Evolutionary conservation across 2,113 vertebrate genomes (phyloP), one percentile per base, ranked within the genome.

Genomic region (Mohoua ochrocephala): DNA sequence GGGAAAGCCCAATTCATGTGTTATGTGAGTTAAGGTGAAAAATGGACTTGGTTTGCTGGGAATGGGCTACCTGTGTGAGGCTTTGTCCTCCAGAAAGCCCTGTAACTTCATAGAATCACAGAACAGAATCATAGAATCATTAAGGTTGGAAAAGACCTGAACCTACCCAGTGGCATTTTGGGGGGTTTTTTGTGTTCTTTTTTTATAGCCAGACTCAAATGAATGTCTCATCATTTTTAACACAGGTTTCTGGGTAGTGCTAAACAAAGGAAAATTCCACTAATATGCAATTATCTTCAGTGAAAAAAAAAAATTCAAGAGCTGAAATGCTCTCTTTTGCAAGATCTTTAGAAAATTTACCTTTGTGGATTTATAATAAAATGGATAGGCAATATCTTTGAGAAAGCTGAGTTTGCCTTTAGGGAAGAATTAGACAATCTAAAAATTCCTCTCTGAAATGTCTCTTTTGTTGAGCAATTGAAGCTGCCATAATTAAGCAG

Each of bases 401-500:
- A 94, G 81, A 87, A 95, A 96, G 49, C 64, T 49, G 56, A 67
- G 21, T 88, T 91, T 91, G 75, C 53, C 94, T 60, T 73, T 68
- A 59, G 89, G 87, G 82, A 93, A 93, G 56, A 75, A 81, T 69
- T 79, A 92, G 27, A 11, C 57, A 84, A 79, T 71, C 37, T 69
- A 89, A 94, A 97, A 95, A 93, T 87, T 83, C 35, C 30, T 83
- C 84, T 95, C 69, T 73, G 61, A 95, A 91, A 96, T 61, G 39
- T 94, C 76, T 95, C 91, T 95, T 94, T 83, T 87, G 92, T 91
- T 92, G 77, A 95, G 52, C 80, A 87, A 50, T 81, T 75, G 95
- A 96, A 96, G 79, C 68, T 91, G 26, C 60, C 54, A 35, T 84
- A 50, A 77, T 95, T 93, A 93, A 96, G 59, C 50, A 75, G 23